phyloP scores from a whole-genome alignment of 2,113 vertebrate species.

The Salminus brasiliensis region DNA sequence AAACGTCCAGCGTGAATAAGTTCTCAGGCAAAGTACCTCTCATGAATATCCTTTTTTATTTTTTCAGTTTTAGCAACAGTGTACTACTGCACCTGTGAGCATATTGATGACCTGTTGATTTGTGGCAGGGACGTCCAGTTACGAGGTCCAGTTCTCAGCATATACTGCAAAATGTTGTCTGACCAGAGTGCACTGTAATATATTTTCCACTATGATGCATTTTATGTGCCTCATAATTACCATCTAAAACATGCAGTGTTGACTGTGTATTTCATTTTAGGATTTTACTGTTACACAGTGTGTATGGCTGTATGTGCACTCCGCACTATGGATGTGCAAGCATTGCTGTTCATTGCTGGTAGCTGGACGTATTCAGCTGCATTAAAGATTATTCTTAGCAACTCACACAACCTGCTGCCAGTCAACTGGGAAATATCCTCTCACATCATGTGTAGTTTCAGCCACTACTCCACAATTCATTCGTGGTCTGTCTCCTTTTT shows the following conservation, averaged over 20 bases:
- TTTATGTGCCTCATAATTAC: background rate
- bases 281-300: background rate
- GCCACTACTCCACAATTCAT: constrained; percentile 10
- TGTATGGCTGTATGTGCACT: background rate
- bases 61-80: background rate
- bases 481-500: constrained; percentile 27
- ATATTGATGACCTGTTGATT: background rate
- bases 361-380: background rate
- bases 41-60: background rate
- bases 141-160: background rate
- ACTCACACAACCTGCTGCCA: background rate
- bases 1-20: background rate
- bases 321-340: background rate
- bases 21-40: background rate
- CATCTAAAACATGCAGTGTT: background rate
- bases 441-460: constrained; percentile 5
- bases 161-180: background rate
- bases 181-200: background rate
- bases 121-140: background rate
- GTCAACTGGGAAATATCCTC: background rate
- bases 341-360: background rate
- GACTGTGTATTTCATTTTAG: background rate
- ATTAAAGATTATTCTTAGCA: background rate
- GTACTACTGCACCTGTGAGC: background rate
- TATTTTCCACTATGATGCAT: background rate